Conservation (phyloP, 2,797 vertebrate species). For the Phylloscopus collybita region DNA sequence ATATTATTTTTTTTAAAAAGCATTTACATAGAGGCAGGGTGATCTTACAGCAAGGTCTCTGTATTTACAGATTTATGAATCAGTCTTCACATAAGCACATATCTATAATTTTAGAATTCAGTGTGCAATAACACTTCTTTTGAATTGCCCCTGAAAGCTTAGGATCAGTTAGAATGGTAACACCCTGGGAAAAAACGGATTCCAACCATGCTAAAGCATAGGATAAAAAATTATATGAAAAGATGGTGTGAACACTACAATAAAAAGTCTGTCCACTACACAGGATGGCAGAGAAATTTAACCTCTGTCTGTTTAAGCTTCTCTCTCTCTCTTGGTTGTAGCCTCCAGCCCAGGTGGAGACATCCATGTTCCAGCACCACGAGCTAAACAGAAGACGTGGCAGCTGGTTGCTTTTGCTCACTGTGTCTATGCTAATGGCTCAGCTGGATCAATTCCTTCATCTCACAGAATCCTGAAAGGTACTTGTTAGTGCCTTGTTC, state of each 20-base stretch:
- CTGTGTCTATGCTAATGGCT: neutral
- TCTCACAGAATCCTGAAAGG: neutral
- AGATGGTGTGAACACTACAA: rapidly evolving
- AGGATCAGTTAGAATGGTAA: neutral
- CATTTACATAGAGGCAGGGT: neutral
- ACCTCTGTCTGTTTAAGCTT: neutral
- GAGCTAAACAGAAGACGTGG: neutral
- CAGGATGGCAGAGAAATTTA: neutral
- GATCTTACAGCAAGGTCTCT: neutral
- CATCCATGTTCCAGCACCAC: neutral
- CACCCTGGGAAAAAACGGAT: neutral
- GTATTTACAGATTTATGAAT: neutral
- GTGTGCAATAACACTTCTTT: neutral
- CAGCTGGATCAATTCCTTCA: neutral
- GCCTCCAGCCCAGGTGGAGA: neutral
- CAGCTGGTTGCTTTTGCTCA: neutral
- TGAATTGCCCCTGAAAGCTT: neutral
- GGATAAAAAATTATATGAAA: neutral
- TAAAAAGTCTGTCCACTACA: neutral
- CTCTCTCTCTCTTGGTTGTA: neutral
- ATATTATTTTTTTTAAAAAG: rapidly evolving
- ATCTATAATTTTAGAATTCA: neutral
- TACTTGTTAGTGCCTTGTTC: constrained; percentile 3
- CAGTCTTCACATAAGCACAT: neutral
- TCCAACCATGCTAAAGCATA: neutral